Percentiles rank a stretch among this genome's conserved stretches.
Conservation (phyloP, 2,113 vertebrate genomes). For the Toxotes chatareus region DNA sequence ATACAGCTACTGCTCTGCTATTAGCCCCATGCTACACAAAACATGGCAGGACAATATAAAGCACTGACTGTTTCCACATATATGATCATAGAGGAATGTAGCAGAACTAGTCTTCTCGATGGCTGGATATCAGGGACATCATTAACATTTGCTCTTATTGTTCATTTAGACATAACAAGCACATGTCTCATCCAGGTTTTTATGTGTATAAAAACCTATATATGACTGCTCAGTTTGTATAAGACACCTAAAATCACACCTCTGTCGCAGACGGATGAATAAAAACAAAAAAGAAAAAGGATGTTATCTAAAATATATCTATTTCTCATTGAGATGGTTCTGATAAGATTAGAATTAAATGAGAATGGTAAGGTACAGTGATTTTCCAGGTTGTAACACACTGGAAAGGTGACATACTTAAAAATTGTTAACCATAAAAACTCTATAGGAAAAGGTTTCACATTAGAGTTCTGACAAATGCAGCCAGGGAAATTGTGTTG, state of each 20-base stretch:
- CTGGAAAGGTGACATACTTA: no score
- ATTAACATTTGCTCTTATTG: neutral
- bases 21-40: neutral
- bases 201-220: neutral
- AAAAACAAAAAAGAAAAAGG: no score
- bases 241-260: neutral
- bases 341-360: no score
- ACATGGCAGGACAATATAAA: neutral
- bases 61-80: neutral
- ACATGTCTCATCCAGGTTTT: neutral
- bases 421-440: no score
- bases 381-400: neutral
- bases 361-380: neutral
- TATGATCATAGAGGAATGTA: slow-evolving; percentile 25
- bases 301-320: no score
- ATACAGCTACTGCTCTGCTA: neutral
- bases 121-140: neutral
- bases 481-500: neutral
- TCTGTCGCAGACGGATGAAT: no score
- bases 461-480: neutral
- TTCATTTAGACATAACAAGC: neutral
- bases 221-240: neutral
- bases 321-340: neutral
- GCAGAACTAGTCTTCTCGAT: slow-evolving; percentile 1
- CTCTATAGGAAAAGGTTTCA: neutral